Evolutionary conservation across 2,797 vertebrate species (phyloP), one percentile per base, ranked within the genome.

Genomic region (Huso huso): DNA sequence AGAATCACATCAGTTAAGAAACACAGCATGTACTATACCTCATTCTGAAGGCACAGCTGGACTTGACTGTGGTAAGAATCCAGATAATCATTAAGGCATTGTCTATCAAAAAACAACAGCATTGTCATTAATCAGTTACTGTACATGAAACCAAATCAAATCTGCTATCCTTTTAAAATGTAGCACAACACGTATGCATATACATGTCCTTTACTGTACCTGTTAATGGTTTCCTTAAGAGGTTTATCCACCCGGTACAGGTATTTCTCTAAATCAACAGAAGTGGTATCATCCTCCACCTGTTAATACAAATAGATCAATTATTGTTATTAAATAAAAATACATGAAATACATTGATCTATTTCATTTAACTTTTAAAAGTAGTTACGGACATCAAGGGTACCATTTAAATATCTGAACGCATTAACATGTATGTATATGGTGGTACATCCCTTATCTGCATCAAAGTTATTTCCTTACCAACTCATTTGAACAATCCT

Each of bases 181-280:
- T 37, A 37, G 23, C 23, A 37, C 4, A 52, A 7, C 58, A 3
- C 18, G 49, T 2, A 13, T 48, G 69, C 51, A 52, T 10, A 65
- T 4, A 70, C 10, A 68, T 37, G 11, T n/a, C 15, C 0, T 6
- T 74, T 10, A 13, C 0, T 6, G 73, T 90, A 98, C 97, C 95
- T 94, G 79, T 90, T 93, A 74, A 93, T 79, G 48, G 89, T 90
- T 82, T 98, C 94, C 81, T 91, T 96, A 75, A 93, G 96, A 10
- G 95, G 94, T 76, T 94, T 91, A 77, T 97, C 94, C 76, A 94
- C 83, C 70, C 92, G 89, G 66, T 80, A 73, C 60, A 97, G 86
- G 77, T 95, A 81, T 82, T 91, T 94, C 69, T 91, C 91, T 71
- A 98, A 74, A 80, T 95, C 81, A n/a, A 95, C 75, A 4, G 82